Evolutionary conservation across 1,140 invertebrate species (phyloP).

Genomic region (Drosophila arizonae): DNA sequence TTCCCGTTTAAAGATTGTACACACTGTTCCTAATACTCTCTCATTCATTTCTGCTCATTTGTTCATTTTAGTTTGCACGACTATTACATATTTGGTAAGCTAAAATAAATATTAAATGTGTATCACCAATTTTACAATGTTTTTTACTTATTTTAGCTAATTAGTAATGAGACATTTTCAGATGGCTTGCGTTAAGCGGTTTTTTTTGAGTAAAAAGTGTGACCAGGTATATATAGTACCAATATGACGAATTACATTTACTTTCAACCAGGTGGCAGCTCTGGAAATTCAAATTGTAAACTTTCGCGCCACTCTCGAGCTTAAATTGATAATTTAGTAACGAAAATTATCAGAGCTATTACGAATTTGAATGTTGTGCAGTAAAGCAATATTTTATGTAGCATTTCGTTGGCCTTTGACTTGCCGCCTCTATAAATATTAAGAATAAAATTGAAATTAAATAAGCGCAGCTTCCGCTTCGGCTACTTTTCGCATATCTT

Average conservation of each 20-base stretch:
- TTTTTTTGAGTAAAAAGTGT: slow-evolving; percentile 6
- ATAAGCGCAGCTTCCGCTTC: slow-evolving; percentile 30
- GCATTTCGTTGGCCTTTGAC: not conserved
- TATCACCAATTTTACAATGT: no score
- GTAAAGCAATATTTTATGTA: not conserved
- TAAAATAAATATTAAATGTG: no score
- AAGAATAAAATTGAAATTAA: slow-evolving; percentile 45
- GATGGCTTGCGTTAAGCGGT: not conserved
- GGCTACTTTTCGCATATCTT: slow-evolving; percentile 37
- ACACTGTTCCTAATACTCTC: slow-evolving; percentile 4
- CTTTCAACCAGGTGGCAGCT: slow-evolving; percentile 1
- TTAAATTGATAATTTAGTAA: not conserved
- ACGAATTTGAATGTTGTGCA: no score
- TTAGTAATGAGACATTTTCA: not conserved
- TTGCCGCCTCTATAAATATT: slow-evolving; percentile 30
- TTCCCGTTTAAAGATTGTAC: slow-evolving; percentile 4
- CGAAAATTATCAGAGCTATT: not conserved
- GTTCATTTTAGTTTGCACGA: no score
- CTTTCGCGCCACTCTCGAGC: not conserved
- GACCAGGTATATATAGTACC: slow-evolving; percentile 1
- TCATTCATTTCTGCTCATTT: no score
- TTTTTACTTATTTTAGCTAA: no score
- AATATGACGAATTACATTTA: no score
- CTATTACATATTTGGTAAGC: no score
- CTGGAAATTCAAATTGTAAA: not conserved